Evolutionary conservation across 1,140 invertebrate genomes (phyloP).

Genomic region (Portunus trituberculatus): DNA sequence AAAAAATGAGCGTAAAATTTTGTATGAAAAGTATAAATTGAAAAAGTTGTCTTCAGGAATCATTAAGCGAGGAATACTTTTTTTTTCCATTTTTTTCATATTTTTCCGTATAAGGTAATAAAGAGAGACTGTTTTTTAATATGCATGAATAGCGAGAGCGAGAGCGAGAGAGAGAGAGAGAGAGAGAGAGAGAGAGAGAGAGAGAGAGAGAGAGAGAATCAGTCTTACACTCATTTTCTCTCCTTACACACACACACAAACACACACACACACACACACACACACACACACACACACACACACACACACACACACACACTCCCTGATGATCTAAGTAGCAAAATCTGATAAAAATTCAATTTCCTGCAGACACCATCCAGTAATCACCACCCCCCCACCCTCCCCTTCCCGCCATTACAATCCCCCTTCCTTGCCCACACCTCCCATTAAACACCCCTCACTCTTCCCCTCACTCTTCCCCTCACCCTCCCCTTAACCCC

Average conservation of each 20-base stretch:
- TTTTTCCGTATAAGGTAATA: background rate
- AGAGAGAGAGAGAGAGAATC: constrained; percentile 12
- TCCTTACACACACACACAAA: background rate
- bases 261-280: constrained; percentile 45
- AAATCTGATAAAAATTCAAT: constrained; percentile 24
- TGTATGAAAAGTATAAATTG: no score
- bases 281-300: constrained; percentile 42
- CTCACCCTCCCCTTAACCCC: background rate
- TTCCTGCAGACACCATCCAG: background rate
- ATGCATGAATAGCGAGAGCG: background rate
- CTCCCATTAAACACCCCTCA: background rate
- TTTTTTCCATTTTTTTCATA: background rate
- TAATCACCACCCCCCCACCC: background rate
- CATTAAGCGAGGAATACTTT: background rate
- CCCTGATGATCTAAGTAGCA: constrained; percentile 2
- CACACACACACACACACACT: constrained; percentile 42
- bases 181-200: constrained; percentile 20
- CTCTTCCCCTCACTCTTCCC: background rate
- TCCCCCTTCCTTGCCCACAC: background rate
- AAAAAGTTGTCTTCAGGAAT: background rate
- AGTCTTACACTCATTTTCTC: background rate
- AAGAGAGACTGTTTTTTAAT: no score
- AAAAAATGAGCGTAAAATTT: background rate
- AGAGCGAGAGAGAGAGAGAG: background rate
- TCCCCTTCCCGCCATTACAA: background rate